A percentile compares a stretch with the other conserved stretches of the same genome.
Conservation (phyloP, 2,888 invertebrate species). For the Melanotus villosus region DNA sequence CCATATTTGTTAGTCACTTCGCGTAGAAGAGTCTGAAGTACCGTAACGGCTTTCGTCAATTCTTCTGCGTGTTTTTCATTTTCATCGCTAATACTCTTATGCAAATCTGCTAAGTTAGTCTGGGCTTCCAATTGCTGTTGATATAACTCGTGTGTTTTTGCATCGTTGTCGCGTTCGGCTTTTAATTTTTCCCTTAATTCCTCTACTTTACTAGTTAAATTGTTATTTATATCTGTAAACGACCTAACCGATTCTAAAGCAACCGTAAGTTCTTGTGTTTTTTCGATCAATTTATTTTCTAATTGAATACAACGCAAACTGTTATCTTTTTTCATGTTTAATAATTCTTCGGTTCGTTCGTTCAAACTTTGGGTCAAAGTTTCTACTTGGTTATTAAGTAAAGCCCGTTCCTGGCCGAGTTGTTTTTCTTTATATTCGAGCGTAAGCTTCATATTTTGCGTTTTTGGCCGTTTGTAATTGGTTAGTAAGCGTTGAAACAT, state of each 20-base stretch:
- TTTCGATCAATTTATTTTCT: conserved; percentile 84
- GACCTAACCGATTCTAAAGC: conserved; percentile 79
- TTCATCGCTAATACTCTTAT: conserved; percentile 84
- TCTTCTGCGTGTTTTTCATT: conserved; percentile 84
- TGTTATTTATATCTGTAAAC: conserved; percentile 79
- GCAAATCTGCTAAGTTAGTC: conserved; percentile 85
- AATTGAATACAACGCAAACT: conserved; percentile 75
- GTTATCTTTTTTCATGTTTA: conserved; percentile 82
- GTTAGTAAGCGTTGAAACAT: conserved; percentile 78
- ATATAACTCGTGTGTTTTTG: conserved; percentile 77
- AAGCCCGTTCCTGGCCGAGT: conserved; percentile 84
- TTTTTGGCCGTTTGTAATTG: conserved; percentile 83
- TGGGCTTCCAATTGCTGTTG: conserved; percentile 90
- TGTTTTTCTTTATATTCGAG: conserved; percentile 87
- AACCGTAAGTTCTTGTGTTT: conserved; percentile 84
- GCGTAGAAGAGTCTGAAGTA: conserved; percentile 68
- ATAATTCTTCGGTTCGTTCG: conserved; percentile 83
- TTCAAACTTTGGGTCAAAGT: conserved; percentile 85
- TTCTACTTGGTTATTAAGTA: conserved; percentile 84
- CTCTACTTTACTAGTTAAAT: conserved; percentile 78
- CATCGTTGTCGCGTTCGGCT: conserved; percentile 76
- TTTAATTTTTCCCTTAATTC: conserved; percentile 79
- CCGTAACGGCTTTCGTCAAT: conserved; percentile 78
- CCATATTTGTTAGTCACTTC: conserved; percentile 88
- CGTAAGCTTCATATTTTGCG: conserved; percentile 86